Percentiles rank a stretch among this genome's conserved stretches.
Evolutionary conservation across 35 echinoderm and acorn worm species (phyloP).

Genomic region (Ptychodera flava): DNA sequence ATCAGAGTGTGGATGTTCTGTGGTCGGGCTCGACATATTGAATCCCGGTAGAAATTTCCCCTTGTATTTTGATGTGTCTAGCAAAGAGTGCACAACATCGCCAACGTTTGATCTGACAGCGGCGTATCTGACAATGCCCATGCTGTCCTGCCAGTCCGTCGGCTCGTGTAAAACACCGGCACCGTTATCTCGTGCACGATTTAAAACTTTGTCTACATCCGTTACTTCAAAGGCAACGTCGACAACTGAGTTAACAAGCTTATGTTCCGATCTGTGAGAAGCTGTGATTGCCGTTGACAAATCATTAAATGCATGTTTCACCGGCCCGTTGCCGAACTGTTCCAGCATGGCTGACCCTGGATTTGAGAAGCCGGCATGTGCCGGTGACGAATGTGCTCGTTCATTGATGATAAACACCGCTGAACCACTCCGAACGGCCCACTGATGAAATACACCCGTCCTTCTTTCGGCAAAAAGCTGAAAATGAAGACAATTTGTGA

Average conservation of each 20-base stretch:
- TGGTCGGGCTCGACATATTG: background rate
- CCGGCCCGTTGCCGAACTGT: background rate
- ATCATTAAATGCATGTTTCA: background rate
- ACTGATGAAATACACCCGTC: slow-evolving; percentile 46
- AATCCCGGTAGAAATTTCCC: slow-evolving; percentile 86
- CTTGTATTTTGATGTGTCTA: slow-evolving; percentile 59
- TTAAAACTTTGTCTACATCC: slow-evolving; percentile 53
- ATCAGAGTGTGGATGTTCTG: background rate
- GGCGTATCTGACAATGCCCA: slow-evolving; percentile 45
- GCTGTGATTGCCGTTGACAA: background rate
- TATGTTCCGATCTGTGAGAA: background rate
- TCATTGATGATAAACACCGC: slow-evolving; percentile 70
- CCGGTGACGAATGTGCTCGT: background rate
- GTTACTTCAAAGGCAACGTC: slow-evolving; percentile 82
- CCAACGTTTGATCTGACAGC: slow-evolving; percentile 78
- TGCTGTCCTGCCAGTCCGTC: slow-evolving; percentile 14
- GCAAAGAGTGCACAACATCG: slow-evolving; percentile 73
- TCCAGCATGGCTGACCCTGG: background rate
- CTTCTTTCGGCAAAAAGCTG: slow-evolving; percentile 64
- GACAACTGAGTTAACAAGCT: slow-evolving; percentile 45
- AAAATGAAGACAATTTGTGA: slow-evolving; percentile 68
- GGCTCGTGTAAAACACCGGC: slow-evolving; percentile 54
- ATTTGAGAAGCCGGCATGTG: background rate
- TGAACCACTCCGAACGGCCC: slow-evolving; percentile 67
- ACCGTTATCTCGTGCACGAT: slow-evolving; percentile 36